A percentile compares a stretch with the other conserved stretches of the same genome.
phyloP scores from a whole-genome alignment of 2,888 invertebrate species.

The Caenorhabditis zanzibari region DNA sequence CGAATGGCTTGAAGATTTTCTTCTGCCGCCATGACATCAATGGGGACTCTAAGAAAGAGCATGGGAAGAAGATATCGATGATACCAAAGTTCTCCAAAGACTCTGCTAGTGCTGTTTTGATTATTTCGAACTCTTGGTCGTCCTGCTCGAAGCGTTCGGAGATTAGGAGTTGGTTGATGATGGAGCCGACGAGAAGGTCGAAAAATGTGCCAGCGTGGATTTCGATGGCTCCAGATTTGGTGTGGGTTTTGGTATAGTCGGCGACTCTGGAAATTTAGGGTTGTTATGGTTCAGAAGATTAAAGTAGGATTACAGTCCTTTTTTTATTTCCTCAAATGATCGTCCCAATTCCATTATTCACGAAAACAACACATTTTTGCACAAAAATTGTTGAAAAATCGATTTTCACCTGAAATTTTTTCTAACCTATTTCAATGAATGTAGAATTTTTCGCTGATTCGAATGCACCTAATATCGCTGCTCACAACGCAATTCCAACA shows the following conservation, averaged over 20 bases:
- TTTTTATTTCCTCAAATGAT: too few species aligned
- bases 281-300: too few species aligned
- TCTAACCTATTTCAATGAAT: too few species aligned
- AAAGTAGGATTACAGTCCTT: too few species aligned
- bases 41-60: conserved; percentile 25
- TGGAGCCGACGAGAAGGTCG: conserved; percentile 65
- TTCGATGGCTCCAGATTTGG: conserved; percentile 38
- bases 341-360: too few species aligned
- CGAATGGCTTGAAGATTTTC: conserved; percentile 42
- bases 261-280: too few species aligned
- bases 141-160: conserved; percentile 57
- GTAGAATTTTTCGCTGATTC: too few species aligned
- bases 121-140: conserved; percentile 33
- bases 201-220: conserved; percentile 42
- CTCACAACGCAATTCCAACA: too few species aligned
- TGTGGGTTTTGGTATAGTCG: conserved; percentile 38
- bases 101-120: conserved; percentile 34
- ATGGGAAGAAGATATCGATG: conserved; percentile 52
- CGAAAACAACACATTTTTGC: too few species aligned
- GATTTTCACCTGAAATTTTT: too few species aligned
- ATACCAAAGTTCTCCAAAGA: conserved; percentile 37
- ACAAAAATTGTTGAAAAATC: too few species aligned
- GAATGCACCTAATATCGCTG: too few species aligned
- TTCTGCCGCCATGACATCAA: conserved; percentile 52
- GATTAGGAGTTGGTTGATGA: conserved; percentile 64